Conservation (phyloP, 1,140 invertebrate species). For the Ylistrum balloti region DNA sequence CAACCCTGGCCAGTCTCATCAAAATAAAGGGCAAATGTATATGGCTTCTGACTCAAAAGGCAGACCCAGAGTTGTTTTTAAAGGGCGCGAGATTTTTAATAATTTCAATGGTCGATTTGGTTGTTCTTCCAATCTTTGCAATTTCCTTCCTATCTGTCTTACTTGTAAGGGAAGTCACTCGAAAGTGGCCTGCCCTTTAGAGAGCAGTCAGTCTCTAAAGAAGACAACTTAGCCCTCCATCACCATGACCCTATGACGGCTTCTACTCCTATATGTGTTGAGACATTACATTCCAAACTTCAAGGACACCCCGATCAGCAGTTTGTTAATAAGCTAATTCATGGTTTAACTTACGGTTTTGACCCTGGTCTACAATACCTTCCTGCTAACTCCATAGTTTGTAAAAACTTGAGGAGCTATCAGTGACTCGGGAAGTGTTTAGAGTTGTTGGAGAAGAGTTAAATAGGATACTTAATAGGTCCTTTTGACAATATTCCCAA, state of each 20-base stretch:
- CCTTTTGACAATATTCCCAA: slow-evolving; percentile 48
- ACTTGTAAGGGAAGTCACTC: background rate
- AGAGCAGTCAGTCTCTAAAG: too few relatives aligned
- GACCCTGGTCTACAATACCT: slow-evolving; percentile 44
- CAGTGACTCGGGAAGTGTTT: slow-evolving; percentile 47
- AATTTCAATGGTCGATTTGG: slow-evolving; percentile 18
- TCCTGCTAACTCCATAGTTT: slow-evolving; percentile 42
- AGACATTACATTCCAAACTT: slow-evolving; percentile 51
- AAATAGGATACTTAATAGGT: slow-evolving; percentile 56
- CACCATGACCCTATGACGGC: background rate
- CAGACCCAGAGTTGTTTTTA: background rate
- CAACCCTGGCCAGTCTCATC: background rate
- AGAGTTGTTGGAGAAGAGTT: too few relatives aligned
- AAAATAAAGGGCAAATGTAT: background rate
- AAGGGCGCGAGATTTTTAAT: slow-evolving; percentile 43
- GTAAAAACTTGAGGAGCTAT: slow-evolving; percentile 46
- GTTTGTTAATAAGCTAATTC: background rate
- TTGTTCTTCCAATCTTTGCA: background rate
- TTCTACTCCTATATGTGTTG: slow-evolving; percentile 1
- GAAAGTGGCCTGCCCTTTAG: too few relatives aligned
- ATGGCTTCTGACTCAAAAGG: background rate
- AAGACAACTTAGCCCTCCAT: too few relatives aligned
- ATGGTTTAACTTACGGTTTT: slow-evolving; percentile 47
- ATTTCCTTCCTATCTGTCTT: background rate
- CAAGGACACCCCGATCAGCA: too few relatives aligned